phyloP scores from a whole-genome alignment of 2,888 invertebrate species.

The Antitype chi region DNA sequence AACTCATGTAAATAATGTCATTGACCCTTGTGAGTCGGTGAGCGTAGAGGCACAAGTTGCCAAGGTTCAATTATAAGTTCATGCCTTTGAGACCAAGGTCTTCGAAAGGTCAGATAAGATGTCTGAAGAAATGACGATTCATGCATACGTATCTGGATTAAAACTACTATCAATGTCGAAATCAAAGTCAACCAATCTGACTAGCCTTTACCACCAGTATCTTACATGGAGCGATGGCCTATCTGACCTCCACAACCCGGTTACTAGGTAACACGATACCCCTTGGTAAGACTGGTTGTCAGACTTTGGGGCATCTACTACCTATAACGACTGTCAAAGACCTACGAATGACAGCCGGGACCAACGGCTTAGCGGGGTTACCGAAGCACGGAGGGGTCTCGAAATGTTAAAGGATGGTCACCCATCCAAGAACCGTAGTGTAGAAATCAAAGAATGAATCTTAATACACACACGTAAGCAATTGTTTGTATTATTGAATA shows the following conservation, averaged over 20 bases:
- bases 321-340: too few relatives aligned
- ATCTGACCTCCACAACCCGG: too few relatives aligned
- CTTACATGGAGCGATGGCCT: too few relatives aligned
- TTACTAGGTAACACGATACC: too few relatives aligned
- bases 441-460: slow-evolving; percentile 24
- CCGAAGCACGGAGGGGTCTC: too few relatives aligned
- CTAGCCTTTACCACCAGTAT: too few relatives aligned
- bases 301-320: too few relatives aligned
- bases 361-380: too few relatives aligned
- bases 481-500: slow-evolving; percentile 14
- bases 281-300: too few relatives aligned
- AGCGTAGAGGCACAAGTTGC: slow-evolving; percentile 20
- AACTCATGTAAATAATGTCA: slow-evolving; percentile 34
- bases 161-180: slow-evolving; percentile 21
- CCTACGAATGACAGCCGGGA: too few relatives aligned
- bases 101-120: slow-evolving; percentile 37
- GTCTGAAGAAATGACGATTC: slow-evolving; percentile 26
- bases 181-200: slow-evolving; percentile 1
- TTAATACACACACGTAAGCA: slow-evolving; percentile 29
- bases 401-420: too few relatives aligned
- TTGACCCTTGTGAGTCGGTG: slow-evolving; percentile 31
- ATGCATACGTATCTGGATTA: slow-evolving; percentile 1
- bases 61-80: slow-evolving; percentile 38
- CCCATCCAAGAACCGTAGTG: not conserved
- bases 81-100: slow-evolving; percentile 50